Conservation (phyloP, 2,888 invertebrate genomes). For the Synergus umbraculus region DNA sequence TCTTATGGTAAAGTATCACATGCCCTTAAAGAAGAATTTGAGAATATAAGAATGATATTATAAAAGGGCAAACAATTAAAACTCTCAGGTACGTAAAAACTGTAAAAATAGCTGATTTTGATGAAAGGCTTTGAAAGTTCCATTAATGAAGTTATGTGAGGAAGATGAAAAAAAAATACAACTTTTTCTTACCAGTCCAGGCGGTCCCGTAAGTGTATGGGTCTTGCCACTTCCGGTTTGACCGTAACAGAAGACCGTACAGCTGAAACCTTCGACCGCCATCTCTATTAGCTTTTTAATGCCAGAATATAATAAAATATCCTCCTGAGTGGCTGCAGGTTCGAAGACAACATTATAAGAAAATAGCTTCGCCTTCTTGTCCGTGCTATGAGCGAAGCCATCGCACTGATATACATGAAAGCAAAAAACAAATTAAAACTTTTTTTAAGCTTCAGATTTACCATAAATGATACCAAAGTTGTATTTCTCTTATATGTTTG, state of each 20-base stretch:
- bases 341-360: slow-evolving; percentile 97
- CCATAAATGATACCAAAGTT: not conserved
- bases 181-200: slow-evolving; percentile 84
- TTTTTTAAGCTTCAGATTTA: not conserved
- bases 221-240: slow-evolving; percentile 98
- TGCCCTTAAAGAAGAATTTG: not conserved
- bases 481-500: no score
- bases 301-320: slow-evolving; percentile 93
- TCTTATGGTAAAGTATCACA: no score
- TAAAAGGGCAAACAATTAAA: not conserved
- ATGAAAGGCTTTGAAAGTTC: not conserved
- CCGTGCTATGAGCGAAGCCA: slow-evolving; percentile 74
- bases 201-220: slow-evolving; percentile 95
- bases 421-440: slow-evolving; percentile 39
- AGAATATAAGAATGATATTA: not conserved
- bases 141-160: not conserved
- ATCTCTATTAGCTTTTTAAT: slow-evolving; percentile 94
- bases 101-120: not conserved
- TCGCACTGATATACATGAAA: slow-evolving; percentile 63
- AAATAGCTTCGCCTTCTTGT: slow-evolving; percentile 90
- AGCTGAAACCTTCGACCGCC: slow-evolving; percentile 96
- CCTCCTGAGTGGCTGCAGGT: slow-evolving; percentile 90
- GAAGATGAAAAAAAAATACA: not conserved
- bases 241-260: slow-evolving; percentile 97
- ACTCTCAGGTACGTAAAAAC: not conserved